phyloP scores from a whole-genome alignment of 2,888 invertebrate genomes.

The Hyalella azteca region DNA sequence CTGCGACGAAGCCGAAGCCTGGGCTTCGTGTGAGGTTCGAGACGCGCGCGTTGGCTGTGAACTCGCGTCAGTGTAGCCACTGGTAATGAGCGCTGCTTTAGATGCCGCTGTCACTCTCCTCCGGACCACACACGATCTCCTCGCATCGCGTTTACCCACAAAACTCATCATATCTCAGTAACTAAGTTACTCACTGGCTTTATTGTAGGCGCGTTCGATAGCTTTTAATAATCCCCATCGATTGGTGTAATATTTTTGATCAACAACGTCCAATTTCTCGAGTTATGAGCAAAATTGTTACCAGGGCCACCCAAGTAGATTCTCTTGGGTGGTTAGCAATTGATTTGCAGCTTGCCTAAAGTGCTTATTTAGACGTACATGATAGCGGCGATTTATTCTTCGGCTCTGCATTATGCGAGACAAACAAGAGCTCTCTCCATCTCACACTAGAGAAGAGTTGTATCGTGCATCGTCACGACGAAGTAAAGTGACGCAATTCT shows the following conservation, averaged over 20 bases:
- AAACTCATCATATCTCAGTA: constrained; percentile 40
- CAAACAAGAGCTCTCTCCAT: constrained; percentile 30
- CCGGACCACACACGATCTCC: constrained; percentile 54
- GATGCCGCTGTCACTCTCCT: constrained; percentile 53
- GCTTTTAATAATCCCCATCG: constrained; percentile 30
- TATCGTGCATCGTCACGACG: background rate
- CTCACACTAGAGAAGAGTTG: constrained; percentile 22
- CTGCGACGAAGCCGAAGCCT: constrained; percentile 13
- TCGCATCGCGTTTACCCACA: constrained; percentile 17
- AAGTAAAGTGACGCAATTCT: constrained; percentile 14
- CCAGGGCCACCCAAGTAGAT: constrained; percentile 53
- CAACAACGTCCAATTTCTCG: constrained; percentile 24
- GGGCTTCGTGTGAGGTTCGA: constrained; percentile 30
- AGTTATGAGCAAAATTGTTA: background rate
- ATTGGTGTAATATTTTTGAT: constrained; percentile 33
- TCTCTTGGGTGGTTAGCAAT: constrained; percentile 45
- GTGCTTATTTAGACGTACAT: constrained; percentile 48
- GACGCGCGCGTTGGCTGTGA: constrained; percentile 48
- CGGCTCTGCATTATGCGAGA: constrained; percentile 38
- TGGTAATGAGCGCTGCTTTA: constrained; percentile 54
- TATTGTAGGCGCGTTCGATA: background rate
- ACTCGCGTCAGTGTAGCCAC: constrained; percentile 54
- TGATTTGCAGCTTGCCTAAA: constrained; percentile 53
- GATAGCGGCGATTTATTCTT: constrained; percentile 54
- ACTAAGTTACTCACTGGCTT: background rate